Base-by-base conservation (phyloP, 2,113 vertebrate species). In the Peromyscus leucopus region DNA sequence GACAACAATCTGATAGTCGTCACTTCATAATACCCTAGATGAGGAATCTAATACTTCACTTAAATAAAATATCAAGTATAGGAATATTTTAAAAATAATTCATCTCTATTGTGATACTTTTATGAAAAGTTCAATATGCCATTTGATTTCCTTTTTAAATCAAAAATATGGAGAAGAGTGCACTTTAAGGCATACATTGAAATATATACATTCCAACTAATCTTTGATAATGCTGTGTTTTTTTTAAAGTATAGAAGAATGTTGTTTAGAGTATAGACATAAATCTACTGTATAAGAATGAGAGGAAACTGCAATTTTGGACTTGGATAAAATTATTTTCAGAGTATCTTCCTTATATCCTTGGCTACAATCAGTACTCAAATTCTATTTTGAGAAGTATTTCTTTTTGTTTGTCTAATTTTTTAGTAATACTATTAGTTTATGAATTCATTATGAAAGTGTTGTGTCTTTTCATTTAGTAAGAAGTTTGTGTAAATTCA, bases 131-230 rank as follows among this genome's bases (percentile, higher is more conserved):
- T 94, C 15, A 46, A 8, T 1, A 48, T 69, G 24, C 1, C 6
- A 51, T 42, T 91, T 93, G 3, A 1, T 93, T 89, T 95, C 85
- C 3, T 48, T 89, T 95, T 93, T 93, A 46, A 92, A 65, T 28
- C 3, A 19, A 82, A 85, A 96, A 33, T 6, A 36, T 61, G 22
- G 31, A 84, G 39, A 55, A 33, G 16, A 26, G 51, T 86, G 13
- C 9, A 83, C 11, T 86, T 59, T 86, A 89, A 89, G 71, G 55
- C 0, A 95, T 69, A 51, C 36, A 71, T 0, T 76, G 72, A 87
- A 67, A 48, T 87, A 7, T 85, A 17, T 72, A 2, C 71, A 51
- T 1, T 85, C 9, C 24, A 90, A 78, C 9, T 4, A 7, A 78
- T 91, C 51, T 89, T 91, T 76, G 79, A 89, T 75, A 86, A 80